Percentiles rank a stretch among this genome's conserved stretches.
Conservation (phyloP, 2,888 invertebrate species). For the Graphium colonna region DNA sequence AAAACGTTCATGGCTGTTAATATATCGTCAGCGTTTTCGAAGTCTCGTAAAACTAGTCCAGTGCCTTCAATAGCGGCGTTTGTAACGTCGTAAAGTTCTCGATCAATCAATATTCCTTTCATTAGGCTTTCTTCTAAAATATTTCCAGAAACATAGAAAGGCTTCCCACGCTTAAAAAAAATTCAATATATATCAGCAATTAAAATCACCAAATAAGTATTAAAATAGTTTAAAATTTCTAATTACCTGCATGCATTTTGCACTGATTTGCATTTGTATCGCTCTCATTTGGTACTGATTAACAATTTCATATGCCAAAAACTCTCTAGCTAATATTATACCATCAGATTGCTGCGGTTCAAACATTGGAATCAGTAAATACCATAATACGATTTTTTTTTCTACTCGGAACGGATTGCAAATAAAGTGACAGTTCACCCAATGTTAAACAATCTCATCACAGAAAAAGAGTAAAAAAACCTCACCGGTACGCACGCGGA, state of each 20-base stretch:
- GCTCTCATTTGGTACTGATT: constrained; percentile 36
- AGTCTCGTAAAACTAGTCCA: constrained; percentile 42
- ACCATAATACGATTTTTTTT: constrained; percentile 41
- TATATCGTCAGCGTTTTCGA: constrained; percentile 25
- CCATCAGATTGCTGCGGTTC: constrained; percentile 52
- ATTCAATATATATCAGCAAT: no score
- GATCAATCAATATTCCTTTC: constrained; percentile 33
- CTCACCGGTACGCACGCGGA: no score
- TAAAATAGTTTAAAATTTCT: neutral
- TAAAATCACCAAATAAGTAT: no score
- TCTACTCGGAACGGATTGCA: no score
- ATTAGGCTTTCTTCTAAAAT: constrained; percentile 40
- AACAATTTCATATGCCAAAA: constrained; percentile 49
- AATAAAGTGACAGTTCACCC: no score
- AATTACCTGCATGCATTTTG: constrained; percentile 56
- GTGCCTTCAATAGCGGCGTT: constrained; percentile 56
- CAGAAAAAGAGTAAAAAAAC: constrained; percentile 17
- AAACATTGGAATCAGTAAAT: constrained; percentile 24
- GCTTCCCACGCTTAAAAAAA: constrained; percentile 53
- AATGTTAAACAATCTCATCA: no score
- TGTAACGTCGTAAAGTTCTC: constrained; percentile 50
- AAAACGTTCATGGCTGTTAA: constrained; percentile 45
- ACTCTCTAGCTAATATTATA: constrained; percentile 53
- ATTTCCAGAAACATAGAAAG: constrained; percentile 54
- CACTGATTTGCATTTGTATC: constrained; percentile 56